phyloP scores from a whole-genome alignment of 2,888 invertebrate genomes.

The Hirudinaria manillensis region DNA sequence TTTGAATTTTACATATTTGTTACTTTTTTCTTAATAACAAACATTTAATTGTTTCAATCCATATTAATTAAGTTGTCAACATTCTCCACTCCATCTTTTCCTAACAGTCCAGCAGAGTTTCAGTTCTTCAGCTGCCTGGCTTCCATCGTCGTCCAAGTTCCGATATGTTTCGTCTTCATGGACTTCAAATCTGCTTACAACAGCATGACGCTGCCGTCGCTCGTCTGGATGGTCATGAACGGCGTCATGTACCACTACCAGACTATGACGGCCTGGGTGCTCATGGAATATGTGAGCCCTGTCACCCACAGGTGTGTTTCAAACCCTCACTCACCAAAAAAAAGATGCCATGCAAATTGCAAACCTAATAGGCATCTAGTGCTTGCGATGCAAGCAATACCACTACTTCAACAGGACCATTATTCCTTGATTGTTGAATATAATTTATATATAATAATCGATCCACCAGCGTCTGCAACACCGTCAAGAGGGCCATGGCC shows the following conservation, averaged over 20 bases:
- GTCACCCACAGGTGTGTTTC: conserved; percentile 63
- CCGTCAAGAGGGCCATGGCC: conserved; percentile 70
- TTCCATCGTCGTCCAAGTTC: conserved; percentile 68
- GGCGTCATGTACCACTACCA: conserved; percentile 74
- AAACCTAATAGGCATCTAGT: too few relatives aligned
- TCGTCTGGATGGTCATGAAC: conserved; percentile 64
- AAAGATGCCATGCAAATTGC: too few relatives aligned
- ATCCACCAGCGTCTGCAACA: conserved; percentile 68
- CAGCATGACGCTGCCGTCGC: conserved; percentile 56
- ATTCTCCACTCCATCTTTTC: not conserved
- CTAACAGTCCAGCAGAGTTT: conserved; percentile 66
- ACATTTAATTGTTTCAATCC: not conserved
- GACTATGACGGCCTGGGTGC: conserved; percentile 71
- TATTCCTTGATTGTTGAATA: too few relatives aligned
- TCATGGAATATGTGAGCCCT: conserved; percentile 74
- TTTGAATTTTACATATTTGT: not conserved
- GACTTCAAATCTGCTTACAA: conserved; percentile 58
- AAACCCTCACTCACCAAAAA: too few relatives aligned
- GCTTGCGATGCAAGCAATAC: too few relatives aligned
- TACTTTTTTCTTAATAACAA: not conserved
- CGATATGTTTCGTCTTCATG: conserved; percentile 65
- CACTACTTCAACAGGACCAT: too few relatives aligned
- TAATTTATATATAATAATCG: too few relatives aligned
- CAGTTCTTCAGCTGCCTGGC: conserved; percentile 73
- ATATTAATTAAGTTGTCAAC: too few relatives aligned